These are phyloP conservation scores for Entomyzon cyanotis DNA, from an alignment of 2,113 vertebrate species.

Conservation along the genomic window DNA sequence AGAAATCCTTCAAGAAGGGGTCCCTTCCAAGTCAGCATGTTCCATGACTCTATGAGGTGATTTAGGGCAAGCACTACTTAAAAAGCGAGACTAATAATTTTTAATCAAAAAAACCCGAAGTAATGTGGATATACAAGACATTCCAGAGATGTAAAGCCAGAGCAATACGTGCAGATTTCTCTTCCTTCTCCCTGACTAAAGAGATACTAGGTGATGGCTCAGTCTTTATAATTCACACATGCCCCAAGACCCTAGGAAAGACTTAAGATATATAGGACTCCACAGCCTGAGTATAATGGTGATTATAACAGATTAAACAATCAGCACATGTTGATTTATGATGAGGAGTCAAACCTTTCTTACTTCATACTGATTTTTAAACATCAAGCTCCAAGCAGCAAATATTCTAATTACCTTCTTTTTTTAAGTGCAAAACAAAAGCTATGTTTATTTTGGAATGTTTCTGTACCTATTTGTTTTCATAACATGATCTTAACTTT, in stretches of 20 bases:
- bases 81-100: not conserved
- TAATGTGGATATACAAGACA: not conserved
- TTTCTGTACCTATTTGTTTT: not conserved
- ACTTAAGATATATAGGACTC: not conserved
- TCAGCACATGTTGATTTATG: not conserved
- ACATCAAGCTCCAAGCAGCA: not conserved
- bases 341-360: not conserved
- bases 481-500: not conserved
- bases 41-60: not conserved
- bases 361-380: not conserved
- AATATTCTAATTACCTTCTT: not conserved
- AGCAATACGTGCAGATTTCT: accelerated
- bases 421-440: not conserved
- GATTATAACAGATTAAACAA: not conserved
- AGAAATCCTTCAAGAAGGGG: not conserved
- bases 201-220: not conserved
- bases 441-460: not conserved
- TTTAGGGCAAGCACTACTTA: not conserved
- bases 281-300: not conserved
- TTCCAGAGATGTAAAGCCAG: not conserved
- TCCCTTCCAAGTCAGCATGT: not conserved
- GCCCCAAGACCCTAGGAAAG: not conserved
- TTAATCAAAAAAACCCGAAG: not conserved
- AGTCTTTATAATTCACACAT: not conserved
- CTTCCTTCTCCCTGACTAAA: not conserved